A percentile compares a stretch with the other conserved stretches of the same genome.
Evolutionary conservation across 2,797 vertebrate species (phyloP).

Genomic region (Philypnodon macrostomus): DNA sequence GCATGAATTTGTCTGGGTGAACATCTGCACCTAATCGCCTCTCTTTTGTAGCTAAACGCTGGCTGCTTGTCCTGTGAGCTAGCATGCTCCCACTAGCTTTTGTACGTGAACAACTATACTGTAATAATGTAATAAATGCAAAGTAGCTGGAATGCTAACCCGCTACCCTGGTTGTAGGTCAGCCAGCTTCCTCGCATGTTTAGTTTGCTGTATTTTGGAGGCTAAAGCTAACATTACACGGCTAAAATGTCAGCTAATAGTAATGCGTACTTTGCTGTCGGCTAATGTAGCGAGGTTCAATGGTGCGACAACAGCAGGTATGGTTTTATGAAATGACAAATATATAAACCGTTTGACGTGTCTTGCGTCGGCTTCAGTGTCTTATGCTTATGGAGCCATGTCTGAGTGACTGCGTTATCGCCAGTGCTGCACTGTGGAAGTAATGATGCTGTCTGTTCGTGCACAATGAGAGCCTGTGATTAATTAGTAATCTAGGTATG

Average conservation of each 20-base stretch:
- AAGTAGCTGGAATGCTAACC: slow-evolving; percentile 42
- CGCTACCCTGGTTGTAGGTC: slow-evolving; percentile 39
- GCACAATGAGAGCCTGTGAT: slow-evolving; percentile 54
- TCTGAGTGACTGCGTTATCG: slow-evolving; percentile 46
- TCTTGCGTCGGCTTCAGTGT: slow-evolving; percentile 32
- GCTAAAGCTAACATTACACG: slow-evolving; percentile 44
- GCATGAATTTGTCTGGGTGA: slow-evolving; percentile 35
- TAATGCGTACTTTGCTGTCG: slow-evolving; percentile 44
- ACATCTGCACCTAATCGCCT: slow-evolving; percentile 76
- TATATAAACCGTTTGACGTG: not conserved
- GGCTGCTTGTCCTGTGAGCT: slow-evolving; percentile 35
- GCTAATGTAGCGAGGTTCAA: slow-evolving; percentile 40
- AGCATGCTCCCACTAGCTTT: slow-evolving; percentile 31
- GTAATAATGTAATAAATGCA: slow-evolving; percentile 18
- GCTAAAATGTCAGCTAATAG: slow-evolving; percentile 60
- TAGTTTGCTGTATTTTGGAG: slow-evolving; percentile 37
- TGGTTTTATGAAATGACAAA: slow-evolving; percentile 12
- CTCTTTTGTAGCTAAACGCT: slow-evolving; percentile 54
- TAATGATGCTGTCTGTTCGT: slow-evolving; percentile 27
- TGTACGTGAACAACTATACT: not conserved
- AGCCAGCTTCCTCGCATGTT: slow-evolving; percentile 48
- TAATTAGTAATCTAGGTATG: slow-evolving; percentile 50
- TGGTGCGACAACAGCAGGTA: slow-evolving; percentile 13
- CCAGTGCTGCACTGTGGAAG: slow-evolving; percentile 42
- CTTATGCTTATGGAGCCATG: slow-evolving; percentile 36